A percentile compares a stretch with the other conserved stretches of the same genome.
Conservation (phyloP, 1,140 invertebrate genomes). For the Zaprionus ornatus region DNA sequence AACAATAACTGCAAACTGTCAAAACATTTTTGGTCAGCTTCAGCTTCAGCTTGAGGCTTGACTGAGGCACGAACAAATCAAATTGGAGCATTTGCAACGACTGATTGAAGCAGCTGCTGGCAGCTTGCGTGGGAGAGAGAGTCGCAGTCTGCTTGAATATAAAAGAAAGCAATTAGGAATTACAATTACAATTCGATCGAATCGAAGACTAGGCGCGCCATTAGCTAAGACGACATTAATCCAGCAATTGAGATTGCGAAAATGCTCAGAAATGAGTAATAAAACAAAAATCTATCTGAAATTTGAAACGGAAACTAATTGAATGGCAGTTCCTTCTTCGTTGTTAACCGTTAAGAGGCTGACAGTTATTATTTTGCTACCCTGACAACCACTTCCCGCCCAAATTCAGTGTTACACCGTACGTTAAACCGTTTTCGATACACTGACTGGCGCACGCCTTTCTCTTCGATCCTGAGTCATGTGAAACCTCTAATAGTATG, state of each 20-base stretch:
- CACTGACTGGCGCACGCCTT: conserved; percentile 9
- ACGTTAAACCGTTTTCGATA: neutral
- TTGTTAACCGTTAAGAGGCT: neutral
- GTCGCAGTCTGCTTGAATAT: conserved; percentile 3
- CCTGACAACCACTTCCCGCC: neutral
- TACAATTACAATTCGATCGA: conserved; percentile 42
- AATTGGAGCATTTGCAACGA: conserved; percentile 57
- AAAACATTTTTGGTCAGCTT: conserved; percentile 61
- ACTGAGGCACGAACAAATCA: conserved; percentile 54
- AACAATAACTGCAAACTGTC: conserved; percentile 81
- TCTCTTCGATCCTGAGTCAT: conserved; percentile 46
- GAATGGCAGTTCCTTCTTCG: neutral
- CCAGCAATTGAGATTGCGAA: conserved; percentile 52
- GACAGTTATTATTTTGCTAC: conserved; percentile 2
- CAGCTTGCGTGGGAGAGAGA: conserved; percentile 37
- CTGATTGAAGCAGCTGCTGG: conserved; percentile 1
- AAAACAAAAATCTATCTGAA: neutral
- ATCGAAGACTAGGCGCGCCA: conserved; percentile 42
- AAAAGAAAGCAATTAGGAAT: conserved; percentile 77
- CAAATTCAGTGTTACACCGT: conserved; percentile 10
- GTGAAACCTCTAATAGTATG: conserved; percentile 46
- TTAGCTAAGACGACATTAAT: conserved; percentile 79
- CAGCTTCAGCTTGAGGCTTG: conserved; percentile 11
- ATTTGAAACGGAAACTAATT: neutral
- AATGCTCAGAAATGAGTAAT: neutral